Percentiles rank a stretch among this genome's conserved stretches.
phyloP scores from a whole-genome alignment of 2,113 vertebrate species.

The Ochotona princeps region DNA sequence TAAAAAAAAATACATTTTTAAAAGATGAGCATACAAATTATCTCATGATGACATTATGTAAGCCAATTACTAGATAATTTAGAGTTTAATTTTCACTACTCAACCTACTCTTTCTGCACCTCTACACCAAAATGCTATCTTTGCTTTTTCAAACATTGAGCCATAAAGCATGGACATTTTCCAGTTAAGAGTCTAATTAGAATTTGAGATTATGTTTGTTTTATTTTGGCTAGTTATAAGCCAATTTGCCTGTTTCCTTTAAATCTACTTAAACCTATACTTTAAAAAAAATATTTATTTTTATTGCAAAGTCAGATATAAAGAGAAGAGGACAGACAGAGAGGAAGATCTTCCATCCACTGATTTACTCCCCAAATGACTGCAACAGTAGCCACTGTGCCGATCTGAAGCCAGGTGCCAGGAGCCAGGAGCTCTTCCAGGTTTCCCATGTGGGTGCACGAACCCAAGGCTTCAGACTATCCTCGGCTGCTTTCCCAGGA shows the following conservation, averaged over 20 bases:
- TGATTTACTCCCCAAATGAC: too few relatives aligned
- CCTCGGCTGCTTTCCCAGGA: too few relatives aligned
- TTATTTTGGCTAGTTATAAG: background rate
- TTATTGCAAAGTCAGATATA: too few relatives aligned
- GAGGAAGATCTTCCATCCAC: too few relatives aligned
- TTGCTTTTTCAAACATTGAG: background rate
- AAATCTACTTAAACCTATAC: background rate
- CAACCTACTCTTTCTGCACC: background rate
- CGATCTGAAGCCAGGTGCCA: too few relatives aligned
- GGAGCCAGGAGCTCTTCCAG: too few relatives aligned
- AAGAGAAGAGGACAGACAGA: too few relatives aligned
- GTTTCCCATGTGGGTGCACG: too few relatives aligned
- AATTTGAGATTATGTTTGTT: slow-evolving; percentile 1
- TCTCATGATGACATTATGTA: background rate
- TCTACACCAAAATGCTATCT: slow-evolving; percentile 6
- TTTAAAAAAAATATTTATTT: too few relatives aligned
- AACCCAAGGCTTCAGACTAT: too few relatives aligned
- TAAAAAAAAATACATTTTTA: too few relatives aligned
- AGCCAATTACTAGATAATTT: slow-evolving; percentile 37
- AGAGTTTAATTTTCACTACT: background rate
- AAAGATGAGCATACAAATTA: background rate
- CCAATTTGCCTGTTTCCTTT: background rate
- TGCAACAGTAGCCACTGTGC: too few relatives aligned
- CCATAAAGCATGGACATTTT: slow-evolving; percentile 20
- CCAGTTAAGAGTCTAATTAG: background rate